These are phyloP conservation scores for Garrulus glandarius DNA, from an alignment of 2,797 vertebrate genomes.

Conservation along the genomic window DNA sequence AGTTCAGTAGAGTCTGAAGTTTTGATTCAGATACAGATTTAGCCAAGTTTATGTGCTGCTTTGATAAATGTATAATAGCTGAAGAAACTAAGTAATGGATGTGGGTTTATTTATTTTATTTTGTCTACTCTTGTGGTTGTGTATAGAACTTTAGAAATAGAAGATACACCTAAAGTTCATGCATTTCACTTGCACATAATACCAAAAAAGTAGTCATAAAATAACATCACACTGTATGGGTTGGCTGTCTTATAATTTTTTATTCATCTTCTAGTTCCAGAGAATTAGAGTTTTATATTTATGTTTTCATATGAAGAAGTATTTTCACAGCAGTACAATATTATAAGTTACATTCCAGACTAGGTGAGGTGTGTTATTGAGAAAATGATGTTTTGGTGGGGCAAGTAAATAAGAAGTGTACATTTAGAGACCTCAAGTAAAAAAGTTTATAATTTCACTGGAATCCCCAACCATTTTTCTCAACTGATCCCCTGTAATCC, in stretches of 20 bases:
- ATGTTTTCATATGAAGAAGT: background rate
- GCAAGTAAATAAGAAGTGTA: background rate
- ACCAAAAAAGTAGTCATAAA: background rate
- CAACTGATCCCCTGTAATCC: accelerated
- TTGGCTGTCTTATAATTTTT: background rate
- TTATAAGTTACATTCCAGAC: background rate
- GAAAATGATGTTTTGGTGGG: background rate
- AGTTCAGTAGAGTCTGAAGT: background rate
- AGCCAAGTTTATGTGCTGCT: background rate
- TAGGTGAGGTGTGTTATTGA: background rate
- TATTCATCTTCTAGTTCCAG: background rate
- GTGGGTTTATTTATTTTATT: background rate
- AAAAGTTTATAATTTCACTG: background rate
- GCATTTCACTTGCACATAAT: background rate
- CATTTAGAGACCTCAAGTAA: background rate
- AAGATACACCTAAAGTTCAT: background rate
- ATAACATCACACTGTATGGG: background rate
- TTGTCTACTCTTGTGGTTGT: background rate
- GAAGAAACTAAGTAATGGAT: background rate
- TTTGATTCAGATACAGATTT: conserved; percentile 7
- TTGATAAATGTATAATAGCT: background rate
- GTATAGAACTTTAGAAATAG: background rate
- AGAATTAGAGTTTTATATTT: background rate
- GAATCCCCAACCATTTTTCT: background rate
- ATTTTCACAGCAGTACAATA: background rate